Evolutionary conservation across 2,888 invertebrate genomes (phyloP), one percentile per base, ranked within the genome.

Genomic region (Parthenolecanium corni): DNA sequence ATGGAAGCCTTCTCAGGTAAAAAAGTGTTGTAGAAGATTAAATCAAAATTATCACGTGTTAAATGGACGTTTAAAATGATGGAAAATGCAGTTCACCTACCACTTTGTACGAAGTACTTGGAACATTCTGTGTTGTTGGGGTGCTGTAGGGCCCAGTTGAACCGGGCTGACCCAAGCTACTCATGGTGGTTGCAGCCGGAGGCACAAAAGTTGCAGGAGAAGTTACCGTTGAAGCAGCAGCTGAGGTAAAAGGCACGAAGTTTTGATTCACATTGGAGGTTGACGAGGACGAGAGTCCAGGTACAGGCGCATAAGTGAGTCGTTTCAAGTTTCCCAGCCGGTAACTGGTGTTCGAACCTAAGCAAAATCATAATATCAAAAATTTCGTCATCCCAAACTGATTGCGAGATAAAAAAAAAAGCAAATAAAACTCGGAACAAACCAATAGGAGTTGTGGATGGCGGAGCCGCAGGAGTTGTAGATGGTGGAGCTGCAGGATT

Each of bases 261-360:
- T 20, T 40, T 21, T 42, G 42, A 24, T n/a, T 56, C 18, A 44
- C 56, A 56, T 56, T 21, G 3, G 25, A 24, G 14, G 56, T 24
- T 23, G 56, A 58, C 5, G 31, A 6, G 31, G 31, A 31, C 5
- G 31, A 31, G 1, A 58, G 49, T 5, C 58, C 58, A 11, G 89
- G 89, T 69, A 86, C 82, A 69, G 82, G 86, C 0, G 88, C 89
- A 73, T 89, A 89, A 3, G 80, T 75, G 70, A 85, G 83, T 71
- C 84, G 83, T 68, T 80, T 80, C 68, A 80, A 79, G 3, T 82
- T 81, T 0, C 82, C 76, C 62, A 87, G 78, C 38, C 88, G 77
- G 73, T 83, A 89, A 44, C 77, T 80, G 68, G 82, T 77, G 20
- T 68, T 64, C 36, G 53, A 21, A 53, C 72, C 64, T 65, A 71